phyloP scores from a whole-genome alignment of 2,888 invertebrate species.

The Melanostoma mellinum region DNA sequence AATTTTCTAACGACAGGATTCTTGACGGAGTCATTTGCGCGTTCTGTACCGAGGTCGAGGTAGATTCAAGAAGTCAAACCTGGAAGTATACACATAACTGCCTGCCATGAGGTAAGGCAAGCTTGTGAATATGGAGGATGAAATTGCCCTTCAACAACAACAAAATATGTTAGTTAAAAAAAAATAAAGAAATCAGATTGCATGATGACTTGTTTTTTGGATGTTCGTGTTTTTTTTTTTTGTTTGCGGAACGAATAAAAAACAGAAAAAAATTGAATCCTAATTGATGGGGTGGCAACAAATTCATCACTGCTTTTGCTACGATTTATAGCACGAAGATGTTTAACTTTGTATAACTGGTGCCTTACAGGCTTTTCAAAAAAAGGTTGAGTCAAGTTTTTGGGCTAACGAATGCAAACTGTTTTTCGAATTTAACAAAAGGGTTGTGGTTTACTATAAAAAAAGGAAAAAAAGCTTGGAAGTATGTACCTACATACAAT shows the following conservation, averaged over 20 bases:
- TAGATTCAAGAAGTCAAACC: slow-evolving; percentile 23
- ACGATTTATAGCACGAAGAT: slow-evolving; percentile 67
- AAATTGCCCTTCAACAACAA: slow-evolving; percentile 51
- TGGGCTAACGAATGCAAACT: no score
- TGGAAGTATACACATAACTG: slow-evolving; percentile 26
- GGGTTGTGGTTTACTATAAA: no score
- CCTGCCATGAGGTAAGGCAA: slow-evolving; percentile 53
- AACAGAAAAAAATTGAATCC: slow-evolving; percentile 54
- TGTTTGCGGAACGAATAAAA: slow-evolving; percentile 40
- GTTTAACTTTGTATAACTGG: slow-evolving; percentile 13
- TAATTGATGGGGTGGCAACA: slow-evolving; percentile 72
- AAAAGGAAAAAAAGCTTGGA: no score
- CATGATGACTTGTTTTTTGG: slow-evolving; percentile 63
- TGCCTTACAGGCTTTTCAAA: slow-evolving; percentile 15
- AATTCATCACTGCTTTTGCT: slow-evolving; percentile 71
- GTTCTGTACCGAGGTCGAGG: slow-evolving; percentile 35
- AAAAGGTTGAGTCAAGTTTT: no score
- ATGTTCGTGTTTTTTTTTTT: slow-evolving; percentile 56
- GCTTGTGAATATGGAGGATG: slow-evolving; percentile 32
- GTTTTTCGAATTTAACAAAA: no score
- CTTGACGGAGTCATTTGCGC: slow-evolving; percentile 63
- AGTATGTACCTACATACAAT: no score
- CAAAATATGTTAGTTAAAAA: not conserved
- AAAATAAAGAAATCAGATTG: slow-evolving; percentile 54
- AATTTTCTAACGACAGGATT: slow-evolving; percentile 65